phyloP scores from a whole-genome alignment of 2,888 invertebrate genomes.

The Calephelis perditalis region DNA sequence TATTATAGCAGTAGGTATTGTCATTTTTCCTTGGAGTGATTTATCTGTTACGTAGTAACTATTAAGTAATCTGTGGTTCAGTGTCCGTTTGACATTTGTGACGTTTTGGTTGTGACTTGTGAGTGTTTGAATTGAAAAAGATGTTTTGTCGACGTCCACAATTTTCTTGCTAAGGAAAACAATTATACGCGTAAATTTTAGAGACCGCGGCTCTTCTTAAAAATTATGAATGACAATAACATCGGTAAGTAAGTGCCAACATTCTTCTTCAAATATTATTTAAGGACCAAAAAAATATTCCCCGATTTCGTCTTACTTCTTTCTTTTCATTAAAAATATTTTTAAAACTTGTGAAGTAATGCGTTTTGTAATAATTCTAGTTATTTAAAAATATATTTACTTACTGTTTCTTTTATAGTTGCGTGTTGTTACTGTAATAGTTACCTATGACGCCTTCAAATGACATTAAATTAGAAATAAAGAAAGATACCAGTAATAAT shows the following conservation, averaged over 20 bases:
- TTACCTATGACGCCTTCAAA: conserved; percentile 40
- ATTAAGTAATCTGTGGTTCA: too few relatives aligned
- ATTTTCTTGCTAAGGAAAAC: background rate
- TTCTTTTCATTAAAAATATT: background rate
- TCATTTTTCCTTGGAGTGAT: too few relatives aligned
- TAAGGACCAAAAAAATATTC: background rate
- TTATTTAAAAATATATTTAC: background rate
- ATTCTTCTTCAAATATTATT: background rate
- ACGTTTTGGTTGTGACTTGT: background rate
- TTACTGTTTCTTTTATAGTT: background rate
- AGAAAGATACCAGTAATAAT: conserved; percentile 31
- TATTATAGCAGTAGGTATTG: too few relatives aligned
- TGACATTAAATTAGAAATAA: conserved; percentile 30
- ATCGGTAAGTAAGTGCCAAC: background rate
- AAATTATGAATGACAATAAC: background rate
- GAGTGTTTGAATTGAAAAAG: background rate
- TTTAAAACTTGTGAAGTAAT: background rate
- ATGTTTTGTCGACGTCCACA: conserved; percentile 7
- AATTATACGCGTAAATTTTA: background rate
- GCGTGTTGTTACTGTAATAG: conserved; percentile 3
- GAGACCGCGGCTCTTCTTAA: background rate
- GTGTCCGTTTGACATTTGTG: background rate
- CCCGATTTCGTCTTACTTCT: background rate
- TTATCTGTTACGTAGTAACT: too few relatives aligned
- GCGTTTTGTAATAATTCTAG: background rate